These are phyloP conservation scores for Cariama cristata DNA, from an alignment of 2,113 vertebrate genomes.

Conservation along the genomic window DNA sequence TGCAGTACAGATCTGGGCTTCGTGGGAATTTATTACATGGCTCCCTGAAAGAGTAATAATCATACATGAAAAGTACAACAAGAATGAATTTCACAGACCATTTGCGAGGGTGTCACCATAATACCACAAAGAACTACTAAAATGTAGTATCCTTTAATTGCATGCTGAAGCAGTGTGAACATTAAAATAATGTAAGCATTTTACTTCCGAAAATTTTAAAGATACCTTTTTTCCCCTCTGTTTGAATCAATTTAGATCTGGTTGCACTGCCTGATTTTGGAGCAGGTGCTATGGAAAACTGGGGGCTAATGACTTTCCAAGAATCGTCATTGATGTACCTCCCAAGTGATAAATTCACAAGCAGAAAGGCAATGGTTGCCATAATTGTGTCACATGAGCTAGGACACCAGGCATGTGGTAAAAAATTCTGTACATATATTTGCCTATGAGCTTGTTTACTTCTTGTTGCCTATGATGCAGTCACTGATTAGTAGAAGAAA, in stretches of 20 bases:
- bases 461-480: background rate
- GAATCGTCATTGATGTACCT: conserved; percentile 66
- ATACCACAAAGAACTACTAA: background rate
- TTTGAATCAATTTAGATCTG: conserved; percentile 75
- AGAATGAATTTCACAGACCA: background rate
- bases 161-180: background rate
- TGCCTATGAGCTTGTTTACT: background rate
- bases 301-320: conserved; percentile 79
- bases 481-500: background rate
- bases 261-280: conserved; percentile 76
- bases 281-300: conserved; percentile 81
- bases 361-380: conserved; percentile 50
- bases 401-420: conserved; percentile 84
- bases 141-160: background rate
- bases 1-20: background rate
- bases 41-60: background rate
- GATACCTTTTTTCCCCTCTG: background rate
- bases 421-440: conserved; percentile 57
- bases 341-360: conserved; percentile 51
- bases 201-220: background rate
- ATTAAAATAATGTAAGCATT: background rate
- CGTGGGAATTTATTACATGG: background rate
- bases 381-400: conserved; percentile 78
- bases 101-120: background rate
- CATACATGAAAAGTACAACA: background rate